Percentiles rank a stretch among this genome's conserved stretches.
Evolutionary conservation across 2,888 invertebrate species (phyloP).

Genomic region (Dynastes grantii): DNA sequence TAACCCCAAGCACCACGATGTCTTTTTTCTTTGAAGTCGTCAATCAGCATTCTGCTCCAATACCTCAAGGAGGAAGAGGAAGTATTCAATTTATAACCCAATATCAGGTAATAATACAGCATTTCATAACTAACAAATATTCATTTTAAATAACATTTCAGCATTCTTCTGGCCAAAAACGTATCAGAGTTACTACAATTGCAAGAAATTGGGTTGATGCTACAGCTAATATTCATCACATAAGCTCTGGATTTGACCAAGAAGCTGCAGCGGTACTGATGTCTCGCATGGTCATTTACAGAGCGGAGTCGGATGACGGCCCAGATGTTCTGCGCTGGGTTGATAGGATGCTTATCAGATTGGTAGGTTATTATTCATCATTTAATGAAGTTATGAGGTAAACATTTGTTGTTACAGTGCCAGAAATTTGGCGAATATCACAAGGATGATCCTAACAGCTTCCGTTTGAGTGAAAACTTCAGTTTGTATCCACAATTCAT

Average conservation of each 20-base stretch:
- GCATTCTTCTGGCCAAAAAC: conserved; percentile 95
- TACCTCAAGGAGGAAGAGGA: conserved; percentile 96
- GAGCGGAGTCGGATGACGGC: conserved; percentile 95
- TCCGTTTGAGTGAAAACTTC: conserved; percentile 96
- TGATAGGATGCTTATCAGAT: conserved; percentile 95
- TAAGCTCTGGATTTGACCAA: conserved; percentile 97
- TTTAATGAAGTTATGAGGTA: neutral
- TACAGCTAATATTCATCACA: conserved; percentile 89
- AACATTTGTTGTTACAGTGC: conserved; percentile 78
- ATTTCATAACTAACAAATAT: too few species aligned
- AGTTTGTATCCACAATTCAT: conserved; percentile 99
- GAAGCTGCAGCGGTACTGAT: conserved; percentile 98
- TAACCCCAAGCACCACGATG: conserved; percentile 93
- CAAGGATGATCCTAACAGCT: conserved; percentile 97
- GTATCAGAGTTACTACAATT: conserved; percentile 96
- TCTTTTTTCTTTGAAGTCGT: conserved; percentile 98
- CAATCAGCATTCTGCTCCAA: conserved; percentile 94
- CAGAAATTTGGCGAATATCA: conserved; percentile 99
- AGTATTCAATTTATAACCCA: conserved; percentile 98
- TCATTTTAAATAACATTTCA: conserved; percentile 52
- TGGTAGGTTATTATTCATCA: conserved; percentile 76
- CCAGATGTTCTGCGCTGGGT: conserved; percentile 99
- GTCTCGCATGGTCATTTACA: conserved; percentile 96
- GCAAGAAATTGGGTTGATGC: conserved; percentile 99
- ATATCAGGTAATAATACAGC: conserved; percentile 76